Conservation (phyloP, 2,888 invertebrate species). For the Andrena bucephala region DNA sequence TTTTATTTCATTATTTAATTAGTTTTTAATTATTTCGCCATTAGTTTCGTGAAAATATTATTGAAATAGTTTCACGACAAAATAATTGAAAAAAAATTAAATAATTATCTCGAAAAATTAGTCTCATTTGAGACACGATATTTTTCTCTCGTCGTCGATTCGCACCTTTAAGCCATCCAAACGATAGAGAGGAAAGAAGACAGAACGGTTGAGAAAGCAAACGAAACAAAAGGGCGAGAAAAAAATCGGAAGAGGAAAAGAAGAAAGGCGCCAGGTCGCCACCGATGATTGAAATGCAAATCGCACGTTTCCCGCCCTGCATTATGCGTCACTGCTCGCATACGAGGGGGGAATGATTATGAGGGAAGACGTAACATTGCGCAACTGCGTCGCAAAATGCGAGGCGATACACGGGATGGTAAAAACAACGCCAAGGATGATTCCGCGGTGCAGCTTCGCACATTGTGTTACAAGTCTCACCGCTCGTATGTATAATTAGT, state of each 20-base stretch:
- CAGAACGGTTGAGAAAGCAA: not conserved
- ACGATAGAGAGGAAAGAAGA: not conserved
- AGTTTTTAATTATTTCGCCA: no score
- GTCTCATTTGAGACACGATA: no score
- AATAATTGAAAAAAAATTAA: no score
- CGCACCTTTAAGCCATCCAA: not conserved
- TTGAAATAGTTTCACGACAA: no score
- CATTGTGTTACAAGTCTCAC: not conserved
- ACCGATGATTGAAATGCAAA: slow-evolving; percentile 63
- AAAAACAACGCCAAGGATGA: slow-evolving; percentile 19
- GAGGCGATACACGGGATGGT: not conserved
- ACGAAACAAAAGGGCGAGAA: not conserved
- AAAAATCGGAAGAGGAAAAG: slow-evolving; percentile 14
- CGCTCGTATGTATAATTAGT: not conserved
- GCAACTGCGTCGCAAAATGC: slow-evolving; percentile 18
- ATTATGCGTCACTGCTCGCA: slow-evolving; percentile 56
- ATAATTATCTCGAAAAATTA: no score
- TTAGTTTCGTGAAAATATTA: no score
- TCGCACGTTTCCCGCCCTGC: slow-evolving; percentile 55
- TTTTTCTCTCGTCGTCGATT: not conserved
- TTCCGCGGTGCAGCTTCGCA: not conserved
- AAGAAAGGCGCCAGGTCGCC: slow-evolving; percentile 17
- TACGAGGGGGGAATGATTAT: slow-evolving; percentile 39
- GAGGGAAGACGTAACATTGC: slow-evolving; percentile 37
- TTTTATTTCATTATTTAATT: no score